Evolutionary conservation across 2,113 vertebrate genomes (phyloP), one percentile per base, ranked within the genome.

Genomic region (Cnemophilus loriae): DNA sequence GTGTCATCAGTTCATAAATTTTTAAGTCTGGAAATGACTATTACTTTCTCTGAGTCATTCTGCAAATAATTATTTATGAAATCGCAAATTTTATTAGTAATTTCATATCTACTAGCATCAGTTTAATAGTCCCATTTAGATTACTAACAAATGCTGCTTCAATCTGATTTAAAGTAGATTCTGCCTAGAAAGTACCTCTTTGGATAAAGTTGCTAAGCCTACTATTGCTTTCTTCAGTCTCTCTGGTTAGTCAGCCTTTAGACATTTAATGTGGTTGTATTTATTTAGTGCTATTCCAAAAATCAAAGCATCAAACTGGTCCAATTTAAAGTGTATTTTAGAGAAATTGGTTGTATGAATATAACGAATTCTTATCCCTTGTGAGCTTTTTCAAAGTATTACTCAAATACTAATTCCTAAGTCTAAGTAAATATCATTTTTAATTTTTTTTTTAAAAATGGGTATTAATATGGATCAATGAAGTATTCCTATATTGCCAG

Each of bases 21-120:
- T 95, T 90, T 88, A 86, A 86, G 39, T 47, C 68, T 84, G 74
- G 39, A 77, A 92, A 78, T 4, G 37, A 18, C 52, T 78, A 20
- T 93, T 69, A 32, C 78, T 90, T 96, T 91, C 49, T 87, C 49
- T 75, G 79, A 92, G 70, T 88, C 57, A 69, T 92, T 93, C 71
- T 95, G n/a, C 67, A 90, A 95, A 95, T 96, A 92, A 88, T 92
- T 80, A 84, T 93, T 88, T 94, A 63, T 74, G 71, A 89, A 88
- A 52, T 74, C 47, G 86, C 23, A 55, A 27, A 26, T 81, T 77
- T 77, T 86, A 35, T 74, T 57, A 59, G 47, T 74, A 81, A 86
- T 90, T 94, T 88, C 11, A 1, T 52, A 30, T 83, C 27, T 77
- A 9, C 32, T 49, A 65, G 4, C 42, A 55, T 69, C 23, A 42